Base-by-base conservation (phyloP, 1,140 invertebrate genomes). In the Aphaenogaster ashmeadi region DNA sequence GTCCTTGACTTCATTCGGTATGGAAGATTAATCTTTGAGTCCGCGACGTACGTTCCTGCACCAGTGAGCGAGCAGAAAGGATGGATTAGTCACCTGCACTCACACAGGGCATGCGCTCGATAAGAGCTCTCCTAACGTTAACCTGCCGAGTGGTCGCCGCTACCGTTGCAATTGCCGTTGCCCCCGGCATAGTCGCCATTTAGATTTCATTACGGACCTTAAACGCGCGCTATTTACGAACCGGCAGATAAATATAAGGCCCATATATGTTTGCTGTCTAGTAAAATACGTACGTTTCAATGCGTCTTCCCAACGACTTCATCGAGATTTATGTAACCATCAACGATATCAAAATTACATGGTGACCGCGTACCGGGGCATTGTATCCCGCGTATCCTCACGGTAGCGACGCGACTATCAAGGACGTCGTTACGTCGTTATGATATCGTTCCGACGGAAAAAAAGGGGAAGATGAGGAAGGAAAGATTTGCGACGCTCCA, bases 171-270 rank as follows among this genome's bases (percentile, higher is more conserved):
- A 75, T 89, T 88, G 81, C 77, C 60, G 58, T 87, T 85, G 87
- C 38, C 36, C 36, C 54, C 9, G 52, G 80, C 41, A 33, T 18
- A 62, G 56, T 67, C 41, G 86, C 85, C 88, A 91, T 91, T 93
- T 92, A 92, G 91, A 92, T 92, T 93, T 93, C 88, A 91, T 93
- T 92, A 90, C 66, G 87, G 84, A 66, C 80, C 81, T 86, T 84
- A 84, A 84, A 71, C 72, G 69, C 41, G 54, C 41, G 80, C 80
- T 84, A 87, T 80, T 78, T 79, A 64, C 75, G 38, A 81, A 47
- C 67, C 67, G 50, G 33, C n/a, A 69, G 50, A 47, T 56, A 77
- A 87, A 87, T 87, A 60, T 64, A 50, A 83, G 66, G n/a, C 50
- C 41, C 67, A 5, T 62, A 33, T 41, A 67, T 33, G 66, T 21